Percentiles rank a stretch among this genome's conserved stretches.
Evolutionary conservation across 2,113 vertebrate genomes (phyloP).

Genomic region (Murina feae): DNA sequence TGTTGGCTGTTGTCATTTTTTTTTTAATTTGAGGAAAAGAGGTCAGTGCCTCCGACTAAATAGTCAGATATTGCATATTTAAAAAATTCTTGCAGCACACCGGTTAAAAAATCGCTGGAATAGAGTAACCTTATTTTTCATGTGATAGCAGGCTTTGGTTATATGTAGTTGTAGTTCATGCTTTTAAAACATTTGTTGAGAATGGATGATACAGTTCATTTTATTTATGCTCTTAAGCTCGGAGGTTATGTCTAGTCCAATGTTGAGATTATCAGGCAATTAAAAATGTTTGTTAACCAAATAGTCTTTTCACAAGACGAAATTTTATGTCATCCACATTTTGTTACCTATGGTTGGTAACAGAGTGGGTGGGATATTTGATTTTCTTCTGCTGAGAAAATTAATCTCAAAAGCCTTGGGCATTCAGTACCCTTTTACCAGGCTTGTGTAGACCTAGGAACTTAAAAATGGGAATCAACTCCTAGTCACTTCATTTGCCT

Average conservation of each 20-base stretch:
- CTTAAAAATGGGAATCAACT: slow-evolving; percentile 6
- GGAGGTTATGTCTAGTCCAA: not conserved
- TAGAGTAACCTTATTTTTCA: not conserved
- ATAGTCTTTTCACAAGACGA: not conserved
- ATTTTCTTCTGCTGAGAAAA: not conserved
- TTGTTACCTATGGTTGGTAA: not conserved
- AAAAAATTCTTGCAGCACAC: not conserved
- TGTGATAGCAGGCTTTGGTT: not conserved
- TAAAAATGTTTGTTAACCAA: not conserved
- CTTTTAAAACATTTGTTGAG: not conserved
- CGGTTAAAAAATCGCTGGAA: not conserved
- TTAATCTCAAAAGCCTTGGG: not conserved
- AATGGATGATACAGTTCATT: not conserved
- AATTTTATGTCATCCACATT: not conserved
- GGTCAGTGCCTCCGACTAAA: not conserved
- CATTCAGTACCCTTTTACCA: not conserved
- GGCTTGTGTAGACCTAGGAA: not conserved
- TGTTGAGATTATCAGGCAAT: not conserved
- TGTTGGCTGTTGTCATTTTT: not conserved
- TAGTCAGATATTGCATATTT: not conserved
- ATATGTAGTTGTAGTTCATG: not conserved
- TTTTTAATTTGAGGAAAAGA: not conserved
- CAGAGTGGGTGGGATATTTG: not conserved
- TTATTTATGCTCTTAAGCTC: not conserved
- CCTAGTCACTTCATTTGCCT: not conserved